Percentiles rank a stretch among this genome's conserved stretches.
phyloP scores from a whole-genome alignment of 2,797 vertebrate species.

The Mastacembelus armatus region DNA sequence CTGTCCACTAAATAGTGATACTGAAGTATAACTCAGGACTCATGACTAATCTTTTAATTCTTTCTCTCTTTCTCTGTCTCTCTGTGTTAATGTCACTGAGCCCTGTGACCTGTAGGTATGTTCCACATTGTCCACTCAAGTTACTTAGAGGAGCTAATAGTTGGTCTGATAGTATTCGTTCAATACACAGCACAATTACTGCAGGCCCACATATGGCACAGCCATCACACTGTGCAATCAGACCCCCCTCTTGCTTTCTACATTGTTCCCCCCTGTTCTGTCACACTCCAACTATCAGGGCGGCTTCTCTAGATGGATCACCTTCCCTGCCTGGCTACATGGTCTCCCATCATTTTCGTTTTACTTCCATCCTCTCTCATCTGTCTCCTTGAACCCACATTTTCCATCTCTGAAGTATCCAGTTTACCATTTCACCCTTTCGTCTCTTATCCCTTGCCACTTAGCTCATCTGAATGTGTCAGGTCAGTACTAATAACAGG shows the following conservation, averaged over 20 bases:
- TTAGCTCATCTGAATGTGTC: slow-evolving; percentile 60
- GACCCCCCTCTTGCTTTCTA: slow-evolving; percentile 13
- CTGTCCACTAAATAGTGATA: too few species aligned
- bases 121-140: slow-evolving; percentile 50
- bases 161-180: slow-evolving; percentile 59
- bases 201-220: slow-evolving; percentile 40
- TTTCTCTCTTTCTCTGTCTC: neutral
- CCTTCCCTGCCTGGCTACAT: neutral
- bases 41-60: slow-evolving; percentile 19
- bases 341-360: slow-evolving; percentile 35
- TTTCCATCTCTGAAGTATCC: slow-evolving; percentile 10
- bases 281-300: slow-evolving; percentile 41
- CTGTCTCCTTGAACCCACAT: slow-evolving; percentile 1
- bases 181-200: slow-evolving; percentile 65
- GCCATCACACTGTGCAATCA: slow-evolving; percentile 56
- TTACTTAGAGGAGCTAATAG: slow-evolving; percentile 62
- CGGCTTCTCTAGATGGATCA: slow-evolving; percentile 43
- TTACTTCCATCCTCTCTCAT: slow-evolving; percentile 20
- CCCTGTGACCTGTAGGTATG: slow-evolving; percentile 24
- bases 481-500: slow-evolving; percentile 66
- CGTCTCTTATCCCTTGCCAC: slow-evolving; percentile 43
- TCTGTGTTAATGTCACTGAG: slow-evolving; percentile 56
- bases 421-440: slow-evolving; percentile 35
- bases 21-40: too few species aligned
- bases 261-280: slow-evolving; percentile 37